Evolutionary conservation across 2,797 vertebrate species (phyloP), one percentile per base, ranked within the genome.

Genomic region (Salarias fasciatus): DNA sequence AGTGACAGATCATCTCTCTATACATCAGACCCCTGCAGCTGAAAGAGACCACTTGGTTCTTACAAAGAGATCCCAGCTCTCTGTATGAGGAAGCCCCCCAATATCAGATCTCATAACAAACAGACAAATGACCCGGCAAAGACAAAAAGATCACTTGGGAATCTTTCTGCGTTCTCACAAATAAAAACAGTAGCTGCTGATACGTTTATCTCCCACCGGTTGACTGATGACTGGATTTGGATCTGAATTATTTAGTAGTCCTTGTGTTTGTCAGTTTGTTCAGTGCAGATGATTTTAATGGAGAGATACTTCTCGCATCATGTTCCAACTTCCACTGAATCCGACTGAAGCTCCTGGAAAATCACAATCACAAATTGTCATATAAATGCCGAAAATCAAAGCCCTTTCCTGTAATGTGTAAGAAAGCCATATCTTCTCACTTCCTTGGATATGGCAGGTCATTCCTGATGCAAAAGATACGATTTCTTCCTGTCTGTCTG

Each of bases 11-110:
- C 81, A 83, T 89, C 83, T 86, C 86, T 76, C 77, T 79, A 79
- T 85, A 82, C 74, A 83, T 28, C 57, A 77, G 71, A 75, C 63
- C 73, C 80, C 78, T 58, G 81, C 80, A 88, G 87, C 68, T 86
- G 74, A 89, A 91, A 90, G 84, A 86, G 75, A 90, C 83, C 89
- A 90, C 89, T 90, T 91, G 86, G 86, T 89, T 49, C 33, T 73
- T 75, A 89, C 88, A 92, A 90, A 91, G 88, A 90, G 82, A 88
- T 70, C 72, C 68, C 77, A 77, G 75, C 72, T 83, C 79, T 54
- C 72, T 46, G 52, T 72, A 89, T 88, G 79, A 87, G 84, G 79
- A 76, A 85, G 72, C 82, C 65, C 47, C 69, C 74, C 29, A 24
- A 80, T 86, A 88, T 90, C 85, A 75, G 63, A 82, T 90, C 85